Percentiles rank a stretch among this genome's conserved stretches.
phyloP scores from a whole-genome alignment of 2,797 vertebrate genomes.

The Poecilia wingei region DNA sequence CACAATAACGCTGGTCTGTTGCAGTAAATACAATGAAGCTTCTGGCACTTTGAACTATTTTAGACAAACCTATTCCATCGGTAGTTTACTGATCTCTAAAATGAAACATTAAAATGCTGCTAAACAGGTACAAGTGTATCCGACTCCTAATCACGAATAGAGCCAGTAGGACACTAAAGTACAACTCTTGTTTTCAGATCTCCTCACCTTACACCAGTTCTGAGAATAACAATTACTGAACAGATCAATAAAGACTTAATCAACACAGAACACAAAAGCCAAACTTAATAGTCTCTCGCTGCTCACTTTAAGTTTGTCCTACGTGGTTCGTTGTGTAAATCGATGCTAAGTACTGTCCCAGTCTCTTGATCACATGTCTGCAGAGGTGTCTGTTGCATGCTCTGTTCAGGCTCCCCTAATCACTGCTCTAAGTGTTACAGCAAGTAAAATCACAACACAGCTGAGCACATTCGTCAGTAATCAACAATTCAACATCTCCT shows the following conservation, averaged over 20 bases:
- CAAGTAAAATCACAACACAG: slow-evolving; percentile 26
- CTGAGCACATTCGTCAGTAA: slow-evolving; percentile 40
- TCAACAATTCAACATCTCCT: slow-evolving; percentile 35
- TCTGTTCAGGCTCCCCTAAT: slow-evolving; percentile 14
- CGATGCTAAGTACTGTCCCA: slow-evolving; percentile 28
- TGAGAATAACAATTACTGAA: slow-evolving; percentile 65
- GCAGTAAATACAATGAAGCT: not conserved
- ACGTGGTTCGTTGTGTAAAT: slow-evolving; percentile 38
- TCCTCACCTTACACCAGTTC: slow-evolving; percentile 38
- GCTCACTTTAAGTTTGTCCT: slow-evolving; percentile 37
- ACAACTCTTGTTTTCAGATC: slow-evolving; percentile 38
- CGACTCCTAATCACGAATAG: not conserved
- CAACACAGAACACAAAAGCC: slow-evolving; percentile 46
- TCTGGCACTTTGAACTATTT: slow-evolving; percentile 2
- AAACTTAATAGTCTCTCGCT: slow-evolving; percentile 33
- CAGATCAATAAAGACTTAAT: slow-evolving; percentile 64
- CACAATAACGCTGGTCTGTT: not conserved
- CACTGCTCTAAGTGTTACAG: slow-evolving; percentile 8
- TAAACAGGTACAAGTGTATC: not conserved
- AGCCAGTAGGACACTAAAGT: slow-evolving; percentile 28
- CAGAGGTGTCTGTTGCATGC: slow-evolving; percentile 1
- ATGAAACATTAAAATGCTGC: slow-evolving; percentile 16
- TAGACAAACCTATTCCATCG: slow-evolving; percentile 14
- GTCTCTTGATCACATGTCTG: slow-evolving; percentile 11
- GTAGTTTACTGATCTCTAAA: slow-evolving; percentile 5